Conservation (phyloP, 2,797 vertebrate genomes). For the Menidia menidia region DNA sequence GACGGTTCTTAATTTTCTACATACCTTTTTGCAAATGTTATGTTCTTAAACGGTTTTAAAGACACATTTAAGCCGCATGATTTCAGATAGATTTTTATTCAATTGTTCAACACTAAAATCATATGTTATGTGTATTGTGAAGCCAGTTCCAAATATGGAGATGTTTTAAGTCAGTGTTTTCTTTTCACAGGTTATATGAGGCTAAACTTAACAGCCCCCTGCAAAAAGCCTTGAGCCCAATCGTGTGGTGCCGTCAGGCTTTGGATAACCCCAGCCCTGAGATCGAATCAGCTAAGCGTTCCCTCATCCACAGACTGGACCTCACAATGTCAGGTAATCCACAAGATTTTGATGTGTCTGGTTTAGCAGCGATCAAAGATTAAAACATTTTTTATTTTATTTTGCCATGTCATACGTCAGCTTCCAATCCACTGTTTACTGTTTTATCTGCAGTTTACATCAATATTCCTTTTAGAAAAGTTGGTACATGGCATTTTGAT, state of each 20-base stretch:
- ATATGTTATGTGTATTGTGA: too few relatives aligned
- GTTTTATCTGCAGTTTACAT: neutral
- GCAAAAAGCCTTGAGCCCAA: conserved; percentile 91
- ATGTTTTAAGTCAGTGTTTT: conserved; percentile 4
- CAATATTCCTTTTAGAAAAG: neutral
- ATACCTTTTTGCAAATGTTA: neutral
- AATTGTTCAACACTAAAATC: too few relatives aligned
- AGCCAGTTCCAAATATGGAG: conserved; percentile 12
- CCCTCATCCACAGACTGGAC: conserved; percentile 95
- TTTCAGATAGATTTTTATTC: too few relatives aligned
- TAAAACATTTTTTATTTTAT: neutral
- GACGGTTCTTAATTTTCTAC: conserved; percentile 13
- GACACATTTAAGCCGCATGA: neutral
- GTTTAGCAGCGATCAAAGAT: neutral
- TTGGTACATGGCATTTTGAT: neutral
- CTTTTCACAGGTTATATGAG: conserved; percentile 89
- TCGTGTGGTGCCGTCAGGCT: conserved; percentile 97
- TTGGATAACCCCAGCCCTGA: conserved; percentile 97
- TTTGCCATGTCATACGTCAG: neutral
- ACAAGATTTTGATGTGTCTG: neutral
- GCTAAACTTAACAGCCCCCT: conserved; percentile 92
- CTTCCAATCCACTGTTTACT: neutral
- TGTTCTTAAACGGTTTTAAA: neutral
- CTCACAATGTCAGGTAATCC: conserved; percentile 94
- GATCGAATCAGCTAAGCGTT: conserved; percentile 97